These are phyloP conservation scores for Metallyticus violacea DNA, from an alignment of 2,888 invertebrate species.

Conservation along the genomic window DNA sequence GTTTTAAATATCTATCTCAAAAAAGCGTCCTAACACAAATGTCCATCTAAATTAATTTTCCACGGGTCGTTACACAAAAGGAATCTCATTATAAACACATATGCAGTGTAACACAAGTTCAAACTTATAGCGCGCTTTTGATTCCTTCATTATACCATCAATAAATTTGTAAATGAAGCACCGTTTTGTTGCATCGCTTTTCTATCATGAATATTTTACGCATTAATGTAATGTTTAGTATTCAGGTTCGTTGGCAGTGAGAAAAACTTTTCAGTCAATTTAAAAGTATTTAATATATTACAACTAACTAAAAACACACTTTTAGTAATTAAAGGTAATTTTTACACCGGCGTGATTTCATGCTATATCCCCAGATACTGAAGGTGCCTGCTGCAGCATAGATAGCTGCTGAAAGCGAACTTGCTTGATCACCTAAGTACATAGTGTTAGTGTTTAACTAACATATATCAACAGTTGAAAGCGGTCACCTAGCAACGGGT, in stretches of 20 bases:
- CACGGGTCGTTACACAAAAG: not conserved
- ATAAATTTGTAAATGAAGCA: not conserved
- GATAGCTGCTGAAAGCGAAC: too few relatives aligned
- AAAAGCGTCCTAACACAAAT: not conserved
- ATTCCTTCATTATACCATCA: not conserved
- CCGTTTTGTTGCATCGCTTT: not conserved
- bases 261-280: too few relatives aligned
- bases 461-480: not conserved
- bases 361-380: too few relatives aligned
- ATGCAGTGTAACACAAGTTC: not conserved
- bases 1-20: not conserved
- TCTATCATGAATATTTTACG: not conserved
- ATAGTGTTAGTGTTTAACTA: not conserved
- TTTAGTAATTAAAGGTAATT: too few relatives aligned
- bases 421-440: too few relatives aligned
- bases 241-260: too few relatives aligned
- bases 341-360: too few relatives aligned
- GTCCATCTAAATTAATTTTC: not conserved
- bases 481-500: not conserved
- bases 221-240: too few relatives aligned
- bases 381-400: too few relatives aligned
- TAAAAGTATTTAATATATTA: too few relatives aligned
- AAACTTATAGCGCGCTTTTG: not conserved
- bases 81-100: not conserved
- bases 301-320: too few relatives aligned